Conservation (phyloP, 2,797 vertebrate genomes). For the Sebastiscus tertius region DNA sequence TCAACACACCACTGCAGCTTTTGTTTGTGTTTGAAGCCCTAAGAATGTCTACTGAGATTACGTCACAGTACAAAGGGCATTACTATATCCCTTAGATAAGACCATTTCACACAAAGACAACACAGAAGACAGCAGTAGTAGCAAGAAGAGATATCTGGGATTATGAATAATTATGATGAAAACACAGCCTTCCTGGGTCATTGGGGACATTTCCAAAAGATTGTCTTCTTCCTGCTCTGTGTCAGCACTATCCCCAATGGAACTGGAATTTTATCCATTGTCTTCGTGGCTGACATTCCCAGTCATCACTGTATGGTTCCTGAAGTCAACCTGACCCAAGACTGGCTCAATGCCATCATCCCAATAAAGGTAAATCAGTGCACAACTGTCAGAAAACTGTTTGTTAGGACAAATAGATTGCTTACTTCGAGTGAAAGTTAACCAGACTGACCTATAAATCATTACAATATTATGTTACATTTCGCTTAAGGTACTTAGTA, state of each 20-base stretch:
- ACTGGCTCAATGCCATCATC: conserved; percentile 80
- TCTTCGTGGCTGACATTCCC: conserved; percentile 82
- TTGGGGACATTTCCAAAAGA: conserved; percentile 83
- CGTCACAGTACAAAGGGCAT: no score
- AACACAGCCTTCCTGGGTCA: conserved; percentile 80
- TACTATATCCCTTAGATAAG: no score
- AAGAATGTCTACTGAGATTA: no score
- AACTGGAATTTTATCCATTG: conserved; percentile 73
- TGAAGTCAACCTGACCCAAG: conserved; percentile 79
- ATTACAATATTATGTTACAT: no score
- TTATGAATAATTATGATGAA: conserved; percentile 79
- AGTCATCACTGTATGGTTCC: conserved; percentile 82
- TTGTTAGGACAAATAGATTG: no score
- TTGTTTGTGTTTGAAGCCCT: no score
- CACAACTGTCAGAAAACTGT: background rate
- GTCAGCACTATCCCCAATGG: conserved; percentile 86
- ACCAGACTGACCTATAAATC: no score
- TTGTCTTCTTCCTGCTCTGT: conserved; percentile 86
- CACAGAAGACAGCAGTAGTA: background rate
- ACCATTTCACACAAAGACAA: no score
- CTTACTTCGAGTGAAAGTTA: background rate
- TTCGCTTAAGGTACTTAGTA: no score
- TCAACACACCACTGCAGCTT: no score
- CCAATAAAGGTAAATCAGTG: conserved; percentile 58
- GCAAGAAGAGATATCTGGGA: background rate